phyloP scores from a whole-genome alignment of 2,113 vertebrate genomes.

The Montifringilla adamsi region DNA sequence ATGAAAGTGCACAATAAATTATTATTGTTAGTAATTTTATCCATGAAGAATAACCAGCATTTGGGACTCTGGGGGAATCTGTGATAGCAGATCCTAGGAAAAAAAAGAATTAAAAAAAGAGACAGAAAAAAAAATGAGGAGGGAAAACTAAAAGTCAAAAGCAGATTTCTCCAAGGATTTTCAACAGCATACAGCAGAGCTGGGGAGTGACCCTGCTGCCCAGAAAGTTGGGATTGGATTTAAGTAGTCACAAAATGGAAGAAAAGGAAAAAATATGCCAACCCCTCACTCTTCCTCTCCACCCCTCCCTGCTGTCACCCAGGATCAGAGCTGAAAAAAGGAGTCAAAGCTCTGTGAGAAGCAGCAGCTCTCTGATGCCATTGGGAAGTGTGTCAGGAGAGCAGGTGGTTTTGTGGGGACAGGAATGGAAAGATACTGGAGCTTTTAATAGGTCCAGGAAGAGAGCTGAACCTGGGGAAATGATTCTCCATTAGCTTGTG shows the following conservation, averaged over 20 bases:
- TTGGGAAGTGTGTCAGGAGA: not conserved
- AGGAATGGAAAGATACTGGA: accelerated
- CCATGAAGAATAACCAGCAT: not conserved
- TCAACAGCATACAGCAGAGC: not conserved
- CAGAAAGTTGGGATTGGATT: not conserved
- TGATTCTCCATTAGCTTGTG: accelerated
- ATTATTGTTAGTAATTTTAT: not conserved
- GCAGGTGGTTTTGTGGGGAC: not conserved
- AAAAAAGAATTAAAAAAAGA: not conserved
- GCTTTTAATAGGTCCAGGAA: not conserved
- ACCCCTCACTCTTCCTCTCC: not conserved
- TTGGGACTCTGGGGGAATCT: not conserved
- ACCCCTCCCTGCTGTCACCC: not conserved
- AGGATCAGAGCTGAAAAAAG: not conserved
- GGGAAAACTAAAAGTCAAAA: not conserved
- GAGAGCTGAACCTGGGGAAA: not conserved
- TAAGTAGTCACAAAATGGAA: not conserved
- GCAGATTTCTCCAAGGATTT: not conserved
- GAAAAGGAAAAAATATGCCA: not conserved
- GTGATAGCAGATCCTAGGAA: not conserved
- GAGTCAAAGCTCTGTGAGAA: not conserved
- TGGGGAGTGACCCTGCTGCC: not conserved
- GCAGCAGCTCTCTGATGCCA: not conserved
- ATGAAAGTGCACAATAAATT: not conserved
- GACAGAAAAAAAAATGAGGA: not conserved